Percentiles rank a stretch among this genome's conserved stretches.
Conservation (phyloP, 2,797 vertebrate species). For the Syndactyla subalaris region DNA sequence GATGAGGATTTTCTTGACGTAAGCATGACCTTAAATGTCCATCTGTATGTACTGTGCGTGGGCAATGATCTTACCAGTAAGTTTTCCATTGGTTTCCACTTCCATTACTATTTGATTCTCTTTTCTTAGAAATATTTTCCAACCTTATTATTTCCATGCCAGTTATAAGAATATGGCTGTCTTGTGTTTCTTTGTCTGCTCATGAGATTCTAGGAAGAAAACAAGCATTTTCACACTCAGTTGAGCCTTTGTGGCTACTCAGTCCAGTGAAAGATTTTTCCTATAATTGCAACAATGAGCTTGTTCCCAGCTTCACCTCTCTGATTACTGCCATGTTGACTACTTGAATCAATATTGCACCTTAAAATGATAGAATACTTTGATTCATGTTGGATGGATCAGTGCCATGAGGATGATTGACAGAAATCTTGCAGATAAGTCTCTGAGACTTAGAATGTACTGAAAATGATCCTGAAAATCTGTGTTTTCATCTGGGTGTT, state of each 20-base stretch:
- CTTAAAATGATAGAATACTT: not conserved
- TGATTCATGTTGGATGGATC: not conserved
- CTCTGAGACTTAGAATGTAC: not conserved
- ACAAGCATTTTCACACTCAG: not conserved
- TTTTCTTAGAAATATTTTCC: not conserved
- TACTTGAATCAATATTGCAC: not conserved
- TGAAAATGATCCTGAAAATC: not conserved
- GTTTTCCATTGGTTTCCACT: not conserved
- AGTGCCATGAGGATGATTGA: not conserved
- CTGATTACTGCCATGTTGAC: not conserved
- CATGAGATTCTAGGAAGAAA: not conserved
- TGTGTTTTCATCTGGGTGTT: not conserved
- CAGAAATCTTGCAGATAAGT: not conserved
- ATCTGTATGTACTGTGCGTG: not conserved
- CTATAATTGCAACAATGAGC: not conserved
- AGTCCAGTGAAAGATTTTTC: not conserved
- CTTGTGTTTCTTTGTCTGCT: not conserved
- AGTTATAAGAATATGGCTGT: not conserved
- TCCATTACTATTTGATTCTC: fast-evolving
- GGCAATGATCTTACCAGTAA: not conserved
- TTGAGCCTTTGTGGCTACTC: not conserved
- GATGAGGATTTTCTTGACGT: not conserved
- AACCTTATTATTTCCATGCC: not conserved
- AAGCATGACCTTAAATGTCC: not conserved
- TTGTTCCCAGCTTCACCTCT: not conserved